Base-by-base conservation (phyloP, 2,888 invertebrate genomes). In the Coremacera marginata region DNA sequence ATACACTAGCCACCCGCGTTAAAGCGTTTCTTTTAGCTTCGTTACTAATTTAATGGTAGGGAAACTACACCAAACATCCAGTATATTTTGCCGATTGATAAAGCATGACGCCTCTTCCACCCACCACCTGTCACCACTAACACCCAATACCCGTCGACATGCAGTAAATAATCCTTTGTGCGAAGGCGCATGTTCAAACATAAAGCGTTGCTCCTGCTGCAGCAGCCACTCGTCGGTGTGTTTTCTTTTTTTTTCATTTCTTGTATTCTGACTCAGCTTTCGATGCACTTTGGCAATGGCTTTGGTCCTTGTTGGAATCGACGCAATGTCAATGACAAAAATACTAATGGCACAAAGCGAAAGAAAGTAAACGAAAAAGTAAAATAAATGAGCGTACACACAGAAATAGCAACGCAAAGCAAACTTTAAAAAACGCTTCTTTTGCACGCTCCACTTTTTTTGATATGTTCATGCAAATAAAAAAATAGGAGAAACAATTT, bases 241-340 rank as follows among this genome's bases (percentile, higher is more conserved):
- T 75, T 44, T 22, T 14, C 7, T 34, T 31, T 31, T 63, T 16
- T 16, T 63, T 63, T 63, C 16, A 3, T 31, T 14, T 25, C 22
- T 8, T 67, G 60, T 60, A 60, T 60, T 60, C 67, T 49, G 19
- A 25, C 68, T 14, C 31, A 25, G 22, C 49, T 34, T 52, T 49
- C 65, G 55, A 62, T 52, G 67, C 67, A 65, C 67, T 67, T 55
- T 74, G 74, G 74, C 74, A 74, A 67, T 65, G 74, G 72, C 71
- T 79, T 79, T 78, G 77, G 75, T 77, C 77, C 71, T 73, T 76
- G 75, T 67, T 78, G 75, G 78, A 79, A 79, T 80, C 80, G 80
- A 80, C 75, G 82, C 82, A 82, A 82, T 82, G 82, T 82, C 82
- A 82, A 82, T 82, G 81, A 80, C 80, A 77, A 82, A 62, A 78